Conservation (phyloP, 2,888 invertebrate species). For the Tuta absoluta region DNA sequence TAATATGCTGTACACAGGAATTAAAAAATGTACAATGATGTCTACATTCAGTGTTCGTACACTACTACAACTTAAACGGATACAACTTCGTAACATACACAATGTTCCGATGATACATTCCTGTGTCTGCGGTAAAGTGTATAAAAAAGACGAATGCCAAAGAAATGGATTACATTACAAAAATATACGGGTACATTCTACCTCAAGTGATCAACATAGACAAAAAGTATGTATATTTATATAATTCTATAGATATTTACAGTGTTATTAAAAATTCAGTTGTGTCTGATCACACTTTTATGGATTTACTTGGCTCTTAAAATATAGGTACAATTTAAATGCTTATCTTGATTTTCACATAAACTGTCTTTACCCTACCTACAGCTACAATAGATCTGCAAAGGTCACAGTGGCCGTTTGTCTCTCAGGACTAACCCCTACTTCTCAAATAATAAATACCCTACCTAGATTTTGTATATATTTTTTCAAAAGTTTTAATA, state of each 20-base stretch:
- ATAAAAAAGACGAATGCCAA: constrained; percentile 39
- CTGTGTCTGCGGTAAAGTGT: constrained; percentile 44
- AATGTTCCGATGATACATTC: constrained; percentile 20
- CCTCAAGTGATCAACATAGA: constrained; percentile 69
- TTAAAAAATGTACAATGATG: constrained; percentile 10
- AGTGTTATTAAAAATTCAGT: too few relatives aligned
- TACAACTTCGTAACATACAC: constrained; percentile 19
- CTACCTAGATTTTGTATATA: too few relatives aligned
- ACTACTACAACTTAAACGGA: not conserved
- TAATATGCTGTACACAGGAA: constrained; percentile 21
- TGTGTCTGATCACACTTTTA: too few relatives aligned
- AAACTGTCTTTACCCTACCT: too few relatives aligned
- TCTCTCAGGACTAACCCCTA: too few relatives aligned
- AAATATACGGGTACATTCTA: constrained; percentile 58
- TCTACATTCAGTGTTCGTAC: not conserved
- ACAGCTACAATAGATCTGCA: too few relatives aligned
- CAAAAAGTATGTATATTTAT: constrained; percentile 53
- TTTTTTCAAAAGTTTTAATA: too few relatives aligned
- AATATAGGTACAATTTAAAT: too few relatives aligned
- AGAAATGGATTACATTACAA: constrained; percentile 32
- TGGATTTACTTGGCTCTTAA: too few relatives aligned
- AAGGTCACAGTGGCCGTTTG: too few relatives aligned
- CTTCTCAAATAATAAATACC: too few relatives aligned
- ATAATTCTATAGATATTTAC: not conserved
- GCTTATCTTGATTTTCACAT: too few relatives aligned